Evolutionary conservation across 2,888 invertebrate species (phyloP).

Genomic region (Ormyrus pomaceus): DNA sequence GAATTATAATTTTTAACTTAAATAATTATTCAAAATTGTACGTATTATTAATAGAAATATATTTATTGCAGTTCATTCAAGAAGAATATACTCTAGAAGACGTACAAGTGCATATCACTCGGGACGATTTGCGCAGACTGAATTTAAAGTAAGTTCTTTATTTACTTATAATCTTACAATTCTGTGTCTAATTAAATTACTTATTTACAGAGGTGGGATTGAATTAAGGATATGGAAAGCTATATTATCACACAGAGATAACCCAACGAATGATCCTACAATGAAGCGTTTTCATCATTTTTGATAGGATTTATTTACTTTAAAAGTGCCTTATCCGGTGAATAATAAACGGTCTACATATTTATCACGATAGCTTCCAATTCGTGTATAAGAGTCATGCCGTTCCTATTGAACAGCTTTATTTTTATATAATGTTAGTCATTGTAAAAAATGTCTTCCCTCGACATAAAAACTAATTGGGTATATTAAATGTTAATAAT

Average conservation of each 20-base stretch:
- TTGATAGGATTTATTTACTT: conserved; percentile 41
- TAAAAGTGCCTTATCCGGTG: conserved; percentile 56
- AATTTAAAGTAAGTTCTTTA: conserved; percentile 82
- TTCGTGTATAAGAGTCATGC: conserved; percentile 47
- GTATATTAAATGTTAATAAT: conserved; percentile 31
- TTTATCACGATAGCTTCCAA: conserved; percentile 33
- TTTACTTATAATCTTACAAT: conserved; percentile 10
- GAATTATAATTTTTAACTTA: background rate
- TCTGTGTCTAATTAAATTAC: conserved; percentile 32
- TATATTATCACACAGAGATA: conserved; percentile 80
- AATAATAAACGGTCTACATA: conserved; percentile 33
- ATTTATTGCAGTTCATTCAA: conserved; percentile 77
- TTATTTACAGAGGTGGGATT: conserved; percentile 83
- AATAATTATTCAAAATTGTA: background rate
- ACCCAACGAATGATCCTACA: background rate
- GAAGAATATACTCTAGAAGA: conserved; percentile 90
- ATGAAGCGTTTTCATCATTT: no score
- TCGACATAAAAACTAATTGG: conserved; percentile 27
- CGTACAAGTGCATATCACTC: conserved; percentile 85
- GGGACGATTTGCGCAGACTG: conserved; percentile 88
- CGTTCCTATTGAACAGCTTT: conserved; percentile 35
- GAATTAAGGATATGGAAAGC: conserved; percentile 92
- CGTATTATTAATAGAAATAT: conserved; percentile 13
- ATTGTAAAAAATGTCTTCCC: conserved; percentile 51
- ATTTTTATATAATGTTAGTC: conserved; percentile 50